These are phyloP conservation scores for Polyommatus icarus DNA, from an alignment of 2,888 invertebrate genomes.

Conservation along the genomic window DNA sequence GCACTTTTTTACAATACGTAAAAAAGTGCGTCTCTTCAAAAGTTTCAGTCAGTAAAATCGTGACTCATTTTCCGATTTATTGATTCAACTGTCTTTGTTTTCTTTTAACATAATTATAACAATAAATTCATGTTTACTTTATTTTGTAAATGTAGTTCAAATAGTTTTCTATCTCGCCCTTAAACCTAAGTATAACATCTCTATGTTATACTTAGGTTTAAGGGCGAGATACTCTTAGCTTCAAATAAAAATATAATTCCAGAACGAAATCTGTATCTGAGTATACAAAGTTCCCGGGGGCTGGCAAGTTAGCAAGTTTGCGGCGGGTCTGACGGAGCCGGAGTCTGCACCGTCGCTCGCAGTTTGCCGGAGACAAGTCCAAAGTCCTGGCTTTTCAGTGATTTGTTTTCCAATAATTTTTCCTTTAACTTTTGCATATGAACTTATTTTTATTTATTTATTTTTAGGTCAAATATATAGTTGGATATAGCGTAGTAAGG, in stretches of 20 bases:
- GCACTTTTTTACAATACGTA: too few relatives aligned
- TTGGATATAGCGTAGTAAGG: neutral
- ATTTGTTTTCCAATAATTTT: neutral
- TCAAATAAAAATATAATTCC: neutral
- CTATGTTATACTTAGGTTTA: too few relatives aligned
- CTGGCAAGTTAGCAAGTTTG: neutral
- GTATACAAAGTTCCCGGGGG: neutral
- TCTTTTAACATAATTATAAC: too few relatives aligned
- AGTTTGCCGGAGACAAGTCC: neutral
- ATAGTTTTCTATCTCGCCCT: too few relatives aligned
- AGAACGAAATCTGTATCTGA: neutral
- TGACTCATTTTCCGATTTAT: too few relatives aligned
- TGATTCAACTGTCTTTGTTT: too few relatives aligned
- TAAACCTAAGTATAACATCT: too few relatives aligned
- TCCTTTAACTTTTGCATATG: neutral
- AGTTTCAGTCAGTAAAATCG: too few relatives aligned
- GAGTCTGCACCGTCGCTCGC: conserved; percentile 4
- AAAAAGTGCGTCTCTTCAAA: too few relatives aligned
- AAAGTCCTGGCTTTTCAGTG: neutral
- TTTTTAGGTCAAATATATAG: neutral
- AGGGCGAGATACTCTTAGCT: too few relatives aligned
- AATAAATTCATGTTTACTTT: too few relatives aligned
- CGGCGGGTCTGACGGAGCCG: neutral
- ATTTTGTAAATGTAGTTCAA: too few relatives aligned
- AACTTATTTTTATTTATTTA: neutral